phyloP scores from a whole-genome alignment of 1,140 invertebrate genomes.

The Cydia amplana region DNA sequence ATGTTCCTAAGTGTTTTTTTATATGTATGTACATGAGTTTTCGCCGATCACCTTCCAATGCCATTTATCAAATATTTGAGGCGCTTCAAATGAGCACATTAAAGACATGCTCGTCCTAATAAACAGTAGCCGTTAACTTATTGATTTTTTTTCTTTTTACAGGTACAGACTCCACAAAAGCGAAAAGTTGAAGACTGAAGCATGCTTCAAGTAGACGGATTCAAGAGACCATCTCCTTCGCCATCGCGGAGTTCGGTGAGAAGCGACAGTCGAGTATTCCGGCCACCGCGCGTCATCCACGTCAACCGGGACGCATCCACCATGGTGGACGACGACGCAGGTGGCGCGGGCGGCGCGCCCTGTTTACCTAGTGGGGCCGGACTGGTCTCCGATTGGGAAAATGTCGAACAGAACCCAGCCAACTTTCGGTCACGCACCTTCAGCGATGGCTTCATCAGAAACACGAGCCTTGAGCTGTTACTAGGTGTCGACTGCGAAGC shows the following conservation, averaged over 20 bases:
- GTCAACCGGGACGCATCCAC: slow-evolving; percentile 77
- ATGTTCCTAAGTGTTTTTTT: no score
- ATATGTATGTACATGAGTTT: no score
- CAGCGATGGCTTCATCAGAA: slow-evolving; percentile 75
- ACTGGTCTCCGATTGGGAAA: slow-evolving; percentile 55
- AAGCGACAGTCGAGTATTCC: slow-evolving; percentile 64
- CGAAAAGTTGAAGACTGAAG: slow-evolving; percentile 34
- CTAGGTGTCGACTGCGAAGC: slow-evolving; percentile 77
- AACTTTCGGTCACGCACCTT: slow-evolving; percentile 74
- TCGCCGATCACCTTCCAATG: no score
- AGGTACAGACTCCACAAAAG: background rate
- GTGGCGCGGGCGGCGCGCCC: slow-evolving; percentile 42
- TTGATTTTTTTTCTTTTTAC: background rate
- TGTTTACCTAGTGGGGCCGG: slow-evolving; percentile 38
- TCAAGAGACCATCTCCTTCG: slow-evolving; percentile 68
- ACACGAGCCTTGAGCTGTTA: slow-evolving; percentile 76
- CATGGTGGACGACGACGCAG: slow-evolving; percentile 71
- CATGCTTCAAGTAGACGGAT: slow-evolving; percentile 70
- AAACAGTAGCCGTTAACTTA: background rate
- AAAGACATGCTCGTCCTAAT: no score
- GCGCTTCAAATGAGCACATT: no score
- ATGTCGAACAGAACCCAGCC: slow-evolving; percentile 50
- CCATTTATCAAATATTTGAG: no score
- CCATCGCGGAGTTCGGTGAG: slow-evolving; percentile 71
- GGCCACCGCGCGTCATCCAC: slow-evolving; percentile 74